Evolutionary conservation across 1,140 invertebrate species (phyloP), one percentile per base, ranked within the genome.

Genomic region (Drosophila santomea): DNA sequence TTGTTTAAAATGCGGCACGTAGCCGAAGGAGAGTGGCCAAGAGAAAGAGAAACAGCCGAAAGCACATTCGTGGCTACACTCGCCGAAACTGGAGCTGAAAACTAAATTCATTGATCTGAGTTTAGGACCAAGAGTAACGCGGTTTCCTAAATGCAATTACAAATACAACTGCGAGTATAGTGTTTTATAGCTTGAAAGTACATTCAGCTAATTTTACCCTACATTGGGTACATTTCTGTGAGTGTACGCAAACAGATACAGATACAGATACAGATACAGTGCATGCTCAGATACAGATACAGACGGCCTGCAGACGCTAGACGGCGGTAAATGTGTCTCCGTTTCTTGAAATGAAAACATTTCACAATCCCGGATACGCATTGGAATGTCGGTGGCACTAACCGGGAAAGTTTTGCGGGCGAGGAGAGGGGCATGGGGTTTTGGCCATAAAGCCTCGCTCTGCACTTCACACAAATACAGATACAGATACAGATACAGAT

Each of bases 291-390:
- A 62, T 38, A 63, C 66, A 72, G 32, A 60, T 47, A 80, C 80
- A 84, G 80, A 83, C 80, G 48, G 82, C 61, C 68, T 72, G 83
- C 78, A 88, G 83, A 88, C 83, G 79, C 50, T 73, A 59, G 51
- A 59, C 60, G 56, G 28, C 78, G 62, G 71, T 81, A 86, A 86
- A 86, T 88, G 83, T 86, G 82, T 75, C 73, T 77, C 39, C 74
- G 48, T 74, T 61, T 88, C 63, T 89, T 67, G 77, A 83, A 80
- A 89, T 89, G 84, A 88, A 88, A 88, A 88, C 80, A 88, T 88
- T 88, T 88, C 80, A 88, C 84, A 88, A 88, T 89, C 84, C 84
- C 84, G 84, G 84, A 88, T 88, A 88, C 84, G 84, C 80, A 90
- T 89, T 64, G 84, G 84, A 89, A 89, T 89, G 84, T 75, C 71